Conservation (phyloP, 30 jellyfish, hydroid and myxozoan genomes). For the Sanderia malayensis region DNA sequence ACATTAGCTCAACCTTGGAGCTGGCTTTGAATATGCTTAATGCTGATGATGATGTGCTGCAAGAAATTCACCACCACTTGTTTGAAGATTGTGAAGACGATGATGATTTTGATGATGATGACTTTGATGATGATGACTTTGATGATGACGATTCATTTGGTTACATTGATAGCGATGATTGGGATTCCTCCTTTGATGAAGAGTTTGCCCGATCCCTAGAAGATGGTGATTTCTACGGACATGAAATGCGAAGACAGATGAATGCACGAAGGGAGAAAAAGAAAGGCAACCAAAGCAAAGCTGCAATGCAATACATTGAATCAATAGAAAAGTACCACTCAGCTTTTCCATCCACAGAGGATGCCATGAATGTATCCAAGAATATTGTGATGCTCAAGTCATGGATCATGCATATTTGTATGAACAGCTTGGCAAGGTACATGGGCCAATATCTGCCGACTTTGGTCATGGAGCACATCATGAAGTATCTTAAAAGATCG, state of each 20-base stretch:
- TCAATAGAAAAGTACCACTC: slow-evolving; percentile 27
- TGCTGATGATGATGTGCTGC: neutral
- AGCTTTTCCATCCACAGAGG: slow-evolving; percentile 36
- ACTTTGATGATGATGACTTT: slow-evolving; percentile 8
- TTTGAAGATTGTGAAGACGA: too few species aligned
- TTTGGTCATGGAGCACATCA: slow-evolving; percentile 37
- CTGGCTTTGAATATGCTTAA: neutral
- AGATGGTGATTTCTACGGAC: slow-evolving; percentile 18
- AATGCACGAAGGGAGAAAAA: neutral
- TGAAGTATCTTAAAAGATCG: neutral
- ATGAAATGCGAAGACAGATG: neutral
- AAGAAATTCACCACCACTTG: neutral
- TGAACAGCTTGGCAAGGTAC: slow-evolving; percentile 1
- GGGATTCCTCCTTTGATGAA: slow-evolving; percentile 37
- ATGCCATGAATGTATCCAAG: slow-evolving; percentile 5
- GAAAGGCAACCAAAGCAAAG: neutral
- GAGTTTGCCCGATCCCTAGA: slow-evolving; percentile 10
- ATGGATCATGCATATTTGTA: slow-evolving; percentile 24
- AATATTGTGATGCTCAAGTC: slow-evolving; percentile 16
- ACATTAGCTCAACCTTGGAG: neutral
- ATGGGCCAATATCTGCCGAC: slow-evolving; percentile 32
- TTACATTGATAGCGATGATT: slow-evolving; percentile 35
- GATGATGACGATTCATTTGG: slow-evolving; percentile 44
- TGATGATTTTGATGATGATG: neutral
- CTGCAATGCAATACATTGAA: neutral